Percentiles rank a stretch among this genome's conserved stretches.
Evolutionary conservation across 2,888 invertebrate genomes (phyloP).

Genomic region (Nomada flava): DNA sequence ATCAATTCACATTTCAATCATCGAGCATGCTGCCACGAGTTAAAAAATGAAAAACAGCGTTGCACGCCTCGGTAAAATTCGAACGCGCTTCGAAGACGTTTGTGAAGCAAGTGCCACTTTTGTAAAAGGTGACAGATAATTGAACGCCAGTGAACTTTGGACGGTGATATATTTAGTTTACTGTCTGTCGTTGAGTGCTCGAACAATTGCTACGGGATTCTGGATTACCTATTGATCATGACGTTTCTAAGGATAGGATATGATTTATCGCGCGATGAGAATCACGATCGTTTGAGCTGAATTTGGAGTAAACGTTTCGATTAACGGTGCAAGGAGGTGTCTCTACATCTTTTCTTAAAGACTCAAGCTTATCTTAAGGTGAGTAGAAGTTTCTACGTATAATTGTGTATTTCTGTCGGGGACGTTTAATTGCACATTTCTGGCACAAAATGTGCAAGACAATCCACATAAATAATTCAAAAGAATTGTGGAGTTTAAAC

Average conservation of each 20-base stretch:
- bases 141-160: not conserved
- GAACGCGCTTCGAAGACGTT: not conserved
- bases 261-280: conserved; percentile 29
- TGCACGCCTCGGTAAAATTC: not conserved
- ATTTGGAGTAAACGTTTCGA: not conserved
- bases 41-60: conserved; percentile 1
- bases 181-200: not conserved
- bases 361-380: not conserved
- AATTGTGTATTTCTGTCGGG: not conserved
- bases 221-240: conserved; percentile 42
- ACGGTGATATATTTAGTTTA: not conserved
- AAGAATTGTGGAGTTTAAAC: too few relatives aligned
- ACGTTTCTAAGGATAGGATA: conserved; percentile 30
- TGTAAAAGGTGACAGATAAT: not conserved
- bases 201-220: not conserved
- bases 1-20: conserved; percentile 5
- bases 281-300: conserved; percentile 38
- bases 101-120: too few relatives aligned
- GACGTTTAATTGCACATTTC: too few relatives aligned
- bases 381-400: not conserved
- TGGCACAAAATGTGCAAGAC: too few relatives aligned
- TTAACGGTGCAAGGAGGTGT: not conserved
- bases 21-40: conserved; percentile 32
- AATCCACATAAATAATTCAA: too few relatives aligned
- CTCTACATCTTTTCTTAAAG: not conserved